Base-by-base conservation (phyloP, 2,113 vertebrate genomes). In the Galbula dea region DNA sequence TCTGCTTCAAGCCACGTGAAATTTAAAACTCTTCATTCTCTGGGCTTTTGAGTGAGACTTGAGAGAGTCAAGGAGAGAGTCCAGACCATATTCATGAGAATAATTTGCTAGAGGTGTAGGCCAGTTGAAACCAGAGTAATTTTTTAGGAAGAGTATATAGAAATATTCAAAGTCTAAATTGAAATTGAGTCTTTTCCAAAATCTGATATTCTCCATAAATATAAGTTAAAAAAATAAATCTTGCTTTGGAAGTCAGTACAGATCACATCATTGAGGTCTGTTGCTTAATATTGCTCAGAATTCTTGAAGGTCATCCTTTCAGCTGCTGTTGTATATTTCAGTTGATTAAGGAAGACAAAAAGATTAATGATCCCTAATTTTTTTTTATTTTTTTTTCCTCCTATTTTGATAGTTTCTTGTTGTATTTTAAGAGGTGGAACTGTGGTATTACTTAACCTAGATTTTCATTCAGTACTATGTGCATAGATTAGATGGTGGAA, bases 401-500 rank as follows among this genome's bases (percentile, higher is more conserved):
- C 71, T 37, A 45, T 10, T 19, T 54, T 75, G 22, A 39, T 86
- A 74, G 71, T 83, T 82, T 88, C 48, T 83, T 92, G 59, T 63
- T 85, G 10, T 74, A 30, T 43, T 63, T 93, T 80, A 59, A 74
- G 85, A 92, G 24, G 24, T 26, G 73, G 59, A 92, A 93, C 43
- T 39, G 24, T 84, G 62, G 51, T 76, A 93, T 93, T 86, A 75
- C 36, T 76, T 92, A 78, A 92, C 26, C 43, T 93, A 88, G 75
- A 46, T 91, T 86, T 51, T 94, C 79, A 55, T 67, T 72, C 61
- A 57, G 7, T 91, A 72, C 63, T 94, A 86, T 63, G 71, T 27
- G 61, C 93, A 57, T 72, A 85, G 77, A 91, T 92, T 88, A 92
- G 63, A 89, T 80, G 65, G 75, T 68, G 37, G 76, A 96, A 94